phyloP scores from a whole-genome alignment of 2,888 invertebrate species.

The Cerceris ruficornis region DNA sequence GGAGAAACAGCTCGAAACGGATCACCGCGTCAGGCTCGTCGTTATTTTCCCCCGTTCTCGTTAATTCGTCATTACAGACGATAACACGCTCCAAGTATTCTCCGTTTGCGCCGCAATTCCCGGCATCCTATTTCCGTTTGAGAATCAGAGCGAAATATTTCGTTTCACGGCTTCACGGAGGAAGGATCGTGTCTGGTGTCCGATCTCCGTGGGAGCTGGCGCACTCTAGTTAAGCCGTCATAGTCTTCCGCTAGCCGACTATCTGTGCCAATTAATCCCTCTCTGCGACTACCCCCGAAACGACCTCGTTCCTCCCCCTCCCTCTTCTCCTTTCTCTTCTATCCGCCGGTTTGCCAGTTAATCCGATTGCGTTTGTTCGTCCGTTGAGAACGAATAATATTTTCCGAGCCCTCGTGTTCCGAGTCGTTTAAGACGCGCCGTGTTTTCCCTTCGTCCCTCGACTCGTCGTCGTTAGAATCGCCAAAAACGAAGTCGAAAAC shows the following conservation, averaged over 20 bases:
- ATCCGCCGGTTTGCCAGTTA: slow-evolving; percentile 38
- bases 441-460: not conserved
- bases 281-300: slow-evolving; percentile 24
- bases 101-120: no score
- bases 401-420: not conserved
- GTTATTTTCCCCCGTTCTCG: no score
- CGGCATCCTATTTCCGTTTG: slow-evolving; percentile 31
- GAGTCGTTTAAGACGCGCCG: not conserved
- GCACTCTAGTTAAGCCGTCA: slow-evolving; percentile 68
- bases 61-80: slow-evolving; percentile 1
- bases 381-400: slow-evolving; percentile 11
- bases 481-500: no score
- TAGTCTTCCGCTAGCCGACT: slow-evolving; percentile 61
- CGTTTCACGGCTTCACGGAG: slow-evolving; percentile 18
- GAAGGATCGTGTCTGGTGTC: slow-evolving; percentile 62
- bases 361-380: slow-evolving; percentile 40
- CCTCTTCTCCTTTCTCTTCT: slow-evolving; percentile 2
- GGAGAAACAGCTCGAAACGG: no score
- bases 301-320: not conserved
- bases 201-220: slow-evolving; percentile 72
- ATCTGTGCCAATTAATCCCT: slow-evolving; percentile 62
- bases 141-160: slow-evolving; percentile 45
- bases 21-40: no score
- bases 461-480: no score
- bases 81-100: no score